Conservation (phyloP, 2,888 invertebrate species). For the Chorisops tibialis region DNA sequence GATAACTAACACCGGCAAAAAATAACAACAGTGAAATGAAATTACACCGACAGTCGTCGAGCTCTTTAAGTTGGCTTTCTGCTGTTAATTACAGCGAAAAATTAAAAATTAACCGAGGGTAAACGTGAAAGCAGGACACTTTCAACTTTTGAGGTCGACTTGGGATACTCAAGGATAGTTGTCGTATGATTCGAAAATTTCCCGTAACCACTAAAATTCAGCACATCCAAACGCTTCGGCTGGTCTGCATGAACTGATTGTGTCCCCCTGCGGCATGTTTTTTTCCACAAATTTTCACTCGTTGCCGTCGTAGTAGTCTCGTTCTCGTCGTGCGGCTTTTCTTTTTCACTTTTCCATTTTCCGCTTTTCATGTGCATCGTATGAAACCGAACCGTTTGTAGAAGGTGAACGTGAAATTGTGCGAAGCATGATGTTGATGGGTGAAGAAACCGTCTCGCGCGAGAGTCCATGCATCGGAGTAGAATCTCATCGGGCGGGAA, state of each 20-base stretch:
- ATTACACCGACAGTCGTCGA: too few species aligned
- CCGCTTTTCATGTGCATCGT: slow-evolving; percentile 4
- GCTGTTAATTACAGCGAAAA: too few species aligned
- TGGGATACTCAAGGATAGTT: background rate
- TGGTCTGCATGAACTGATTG: slow-evolving; percentile 37
- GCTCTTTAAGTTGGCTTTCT: too few species aligned
- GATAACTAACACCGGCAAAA: too few species aligned
- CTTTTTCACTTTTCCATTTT: slow-evolving; percentile 24
- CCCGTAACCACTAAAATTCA: slow-evolving; percentile 27
- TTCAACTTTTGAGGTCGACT: background rate
- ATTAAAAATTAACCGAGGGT: too few species aligned
- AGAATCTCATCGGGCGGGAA: slow-evolving; percentile 3
- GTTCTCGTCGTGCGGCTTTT: slow-evolving; percentile 19
- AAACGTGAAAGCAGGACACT: background rate
- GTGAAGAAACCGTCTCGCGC: slow-evolving; percentile 8
- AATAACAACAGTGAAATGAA: too few species aligned
- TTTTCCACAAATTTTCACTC: slow-evolving; percentile 25
- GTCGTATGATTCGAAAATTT: slow-evolving; percentile 53
- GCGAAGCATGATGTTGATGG: too few species aligned
- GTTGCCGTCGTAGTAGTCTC: slow-evolving; percentile 8
- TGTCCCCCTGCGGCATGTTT: slow-evolving; percentile 35
- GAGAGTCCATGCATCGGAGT: background rate
- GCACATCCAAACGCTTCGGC: slow-evolving; percentile 36
- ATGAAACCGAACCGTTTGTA: background rate
- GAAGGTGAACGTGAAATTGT: slow-evolving; percentile 8